Conservation (phyloP, 2,888 invertebrate species). For the Drosophila sordidula region DNA sequence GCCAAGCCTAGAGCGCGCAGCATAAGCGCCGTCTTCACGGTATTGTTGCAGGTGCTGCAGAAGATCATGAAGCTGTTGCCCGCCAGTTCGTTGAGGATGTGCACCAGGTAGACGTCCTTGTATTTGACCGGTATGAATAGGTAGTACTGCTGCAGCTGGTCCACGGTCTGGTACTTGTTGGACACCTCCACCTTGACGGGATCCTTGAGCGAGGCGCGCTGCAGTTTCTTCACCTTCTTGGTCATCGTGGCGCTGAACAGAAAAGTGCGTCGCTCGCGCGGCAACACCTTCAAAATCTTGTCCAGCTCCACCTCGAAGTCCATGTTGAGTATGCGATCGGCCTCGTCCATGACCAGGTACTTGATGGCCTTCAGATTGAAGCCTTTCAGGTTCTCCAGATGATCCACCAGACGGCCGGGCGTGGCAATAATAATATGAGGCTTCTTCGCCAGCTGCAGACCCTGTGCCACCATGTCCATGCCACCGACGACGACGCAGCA, state of each 20-base stretch:
- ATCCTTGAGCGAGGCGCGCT: constrained; percentile 96
- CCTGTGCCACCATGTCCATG: constrained; percentile 98
- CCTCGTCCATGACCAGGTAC: constrained; percentile 99
- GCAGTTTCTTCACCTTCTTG: constrained; percentile 97
- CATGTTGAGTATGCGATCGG: constrained; percentile 99
- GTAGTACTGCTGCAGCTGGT: constrained; percentile 97
- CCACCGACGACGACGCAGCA: constrained; percentile 99
- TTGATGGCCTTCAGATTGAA: constrained; percentile 96
- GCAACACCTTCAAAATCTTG: constrained; percentile 95
- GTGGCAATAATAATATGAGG: constrained; percentile 99
- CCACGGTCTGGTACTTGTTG: constrained; percentile 99
- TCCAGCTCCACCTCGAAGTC: constrained; percentile 99
- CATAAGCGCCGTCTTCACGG: constrained; percentile 94
- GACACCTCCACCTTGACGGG: constrained; percentile 98
- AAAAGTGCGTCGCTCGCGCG: constrained; percentile 95
- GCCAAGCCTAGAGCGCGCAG: constrained; percentile 95
- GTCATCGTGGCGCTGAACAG: constrained; percentile 99
- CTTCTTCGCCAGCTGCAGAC: constrained; percentile 95
- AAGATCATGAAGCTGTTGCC: constrained; percentile 99
- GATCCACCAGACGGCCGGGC: constrained; percentile 97
- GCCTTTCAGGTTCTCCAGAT: constrained; percentile 98
- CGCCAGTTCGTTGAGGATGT: constrained; percentile 96
- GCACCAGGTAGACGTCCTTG: constrained; percentile 98
- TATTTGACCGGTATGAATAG: constrained; percentile 97
- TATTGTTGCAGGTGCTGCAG: constrained; percentile 97